Conservation (phyloP, 2,888 invertebrate species). For the Brassicogethes aeneus region DNA sequence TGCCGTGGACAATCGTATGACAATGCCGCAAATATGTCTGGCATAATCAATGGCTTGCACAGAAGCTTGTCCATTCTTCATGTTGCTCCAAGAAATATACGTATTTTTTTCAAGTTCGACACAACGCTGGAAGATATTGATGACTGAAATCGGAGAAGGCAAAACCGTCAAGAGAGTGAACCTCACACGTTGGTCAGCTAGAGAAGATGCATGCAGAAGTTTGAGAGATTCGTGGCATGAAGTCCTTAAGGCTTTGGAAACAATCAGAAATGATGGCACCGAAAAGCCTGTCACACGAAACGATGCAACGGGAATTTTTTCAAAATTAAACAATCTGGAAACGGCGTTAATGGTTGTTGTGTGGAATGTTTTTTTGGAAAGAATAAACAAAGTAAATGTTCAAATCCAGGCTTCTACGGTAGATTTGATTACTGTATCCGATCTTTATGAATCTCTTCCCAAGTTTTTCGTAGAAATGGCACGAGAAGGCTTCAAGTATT, state of each 20-base stretch:
- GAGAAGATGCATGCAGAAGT: too few relatives aligned
- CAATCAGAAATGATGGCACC: slow-evolving; percentile 19
- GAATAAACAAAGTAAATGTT: too few relatives aligned
- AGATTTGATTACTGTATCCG: too few relatives aligned
- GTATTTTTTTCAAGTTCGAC: slow-evolving; percentile 16
- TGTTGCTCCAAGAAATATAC: slow-evolving; percentile 17
- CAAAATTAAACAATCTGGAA: slow-evolving; percentile 16
- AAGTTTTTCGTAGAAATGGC: too few relatives aligned
- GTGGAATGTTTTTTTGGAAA: too few relatives aligned
- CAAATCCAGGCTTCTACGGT: too few relatives aligned
- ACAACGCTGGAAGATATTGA: slow-evolving; percentile 18
- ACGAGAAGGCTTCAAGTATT: too few relatives aligned
- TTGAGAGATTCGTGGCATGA: slow-evolving; percentile 16
- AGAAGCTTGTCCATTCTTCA: slow-evolving; percentile 19
- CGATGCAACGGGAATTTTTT: slow-evolving; percentile 15
- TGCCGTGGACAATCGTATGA: too few relatives aligned
- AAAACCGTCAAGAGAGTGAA: slow-evolving; percentile 24
- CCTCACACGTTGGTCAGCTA: slow-evolving; percentile 28
- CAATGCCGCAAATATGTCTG: too few relatives aligned
- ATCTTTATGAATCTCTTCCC: too few relatives aligned
- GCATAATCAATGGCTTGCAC: too few relatives aligned
- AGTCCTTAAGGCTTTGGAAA: slow-evolving; percentile 16
- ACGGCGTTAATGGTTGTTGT: slow-evolving; percentile 17
- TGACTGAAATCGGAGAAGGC: slow-evolving; percentile 13
- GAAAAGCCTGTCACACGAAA: slow-evolving; percentile 22